Conservation (phyloP, 2,113 vertebrate species). For the Apodemus speciosus region DNA sequence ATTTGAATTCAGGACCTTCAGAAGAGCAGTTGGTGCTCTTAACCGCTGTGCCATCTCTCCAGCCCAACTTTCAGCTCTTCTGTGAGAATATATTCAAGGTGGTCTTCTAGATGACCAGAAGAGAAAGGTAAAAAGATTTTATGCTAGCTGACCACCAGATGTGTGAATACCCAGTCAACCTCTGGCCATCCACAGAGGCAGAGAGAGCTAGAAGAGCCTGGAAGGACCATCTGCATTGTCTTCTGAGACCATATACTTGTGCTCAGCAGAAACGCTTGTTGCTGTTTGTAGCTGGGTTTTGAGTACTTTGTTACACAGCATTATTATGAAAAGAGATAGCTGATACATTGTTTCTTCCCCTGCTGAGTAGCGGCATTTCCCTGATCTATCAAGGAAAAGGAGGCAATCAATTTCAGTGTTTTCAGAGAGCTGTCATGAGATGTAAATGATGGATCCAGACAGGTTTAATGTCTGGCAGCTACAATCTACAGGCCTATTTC, state of each 20-base stretch:
- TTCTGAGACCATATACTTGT: not conserved
- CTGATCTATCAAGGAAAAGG: not conserved
- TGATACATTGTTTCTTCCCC: not conserved
- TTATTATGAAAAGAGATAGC: not conserved
- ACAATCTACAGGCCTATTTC: not conserved
- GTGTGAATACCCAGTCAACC: not conserved
- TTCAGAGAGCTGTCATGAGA: not conserved
- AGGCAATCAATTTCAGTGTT: not conserved
- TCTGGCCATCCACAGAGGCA: not conserved
- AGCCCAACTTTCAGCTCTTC: not conserved
- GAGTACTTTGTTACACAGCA: slow-evolving; percentile 14
- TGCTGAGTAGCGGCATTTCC: not conserved
- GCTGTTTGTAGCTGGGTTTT: not conserved
- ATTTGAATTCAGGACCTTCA: too few species aligned
- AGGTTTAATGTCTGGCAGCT: not conserved
- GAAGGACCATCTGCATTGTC: not conserved
- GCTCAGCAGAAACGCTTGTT: slow-evolving; percentile 5
- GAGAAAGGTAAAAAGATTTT: not conserved
- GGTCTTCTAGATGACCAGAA: not conserved
- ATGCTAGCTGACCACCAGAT: not conserved
- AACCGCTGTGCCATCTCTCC: too few species aligned
- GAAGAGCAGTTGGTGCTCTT: too few species aligned
- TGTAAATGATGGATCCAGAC: not conserved
- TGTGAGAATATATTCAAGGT: not conserved
- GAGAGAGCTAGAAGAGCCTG: not conserved